Percentiles rank a stretch among this genome's conserved stretches.
These are phyloP conservation scores for Aethes cnicana DNA, from an alignment of 2,888 invertebrate genomes.

Conservation along the genomic window DNA sequence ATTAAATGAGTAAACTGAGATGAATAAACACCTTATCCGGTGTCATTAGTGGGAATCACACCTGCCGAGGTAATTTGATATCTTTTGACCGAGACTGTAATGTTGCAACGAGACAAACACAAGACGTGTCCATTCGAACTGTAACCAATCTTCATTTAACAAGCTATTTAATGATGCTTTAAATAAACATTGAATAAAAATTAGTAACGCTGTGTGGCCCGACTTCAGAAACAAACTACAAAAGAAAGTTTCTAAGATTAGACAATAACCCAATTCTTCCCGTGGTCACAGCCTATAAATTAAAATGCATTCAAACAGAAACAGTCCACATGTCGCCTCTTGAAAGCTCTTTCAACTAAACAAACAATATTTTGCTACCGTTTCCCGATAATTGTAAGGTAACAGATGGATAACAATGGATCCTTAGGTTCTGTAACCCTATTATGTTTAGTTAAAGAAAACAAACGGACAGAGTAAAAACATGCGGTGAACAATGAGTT, in stretches of 20 bases:
- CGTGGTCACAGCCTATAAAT: conserved; percentile 70
- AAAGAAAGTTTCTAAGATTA: conserved; percentile 57
- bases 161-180: neutral
- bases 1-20: conserved; percentile 14
- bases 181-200: conserved; percentile 36
- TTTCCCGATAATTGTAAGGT: conserved; percentile 59
- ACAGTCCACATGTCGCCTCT: conserved; percentile 72
- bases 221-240: conserved; percentile 24
- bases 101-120: conserved; percentile 26
- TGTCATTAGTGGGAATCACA: conserved; percentile 34
- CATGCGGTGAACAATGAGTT: conserved; percentile 59
- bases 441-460: conserved; percentile 68
- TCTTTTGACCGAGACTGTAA: conserved; percentile 17
- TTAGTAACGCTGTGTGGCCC: conserved; percentile 61
- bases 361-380: conserved; percentile 80
- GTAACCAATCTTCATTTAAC: conserved; percentile 5
- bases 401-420: conserved; percentile 69
- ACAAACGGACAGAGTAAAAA: conserved; percentile 66
- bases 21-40: conserved; percentile 28
- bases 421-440: conserved; percentile 60
- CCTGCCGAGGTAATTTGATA: conserved; percentile 35
- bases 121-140: conserved; percentile 18
- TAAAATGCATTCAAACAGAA: conserved; percentile 59
- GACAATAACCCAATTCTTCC: conserved; percentile 68
- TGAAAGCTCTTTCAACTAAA: conserved; percentile 71